phyloP scores from a whole-genome alignment of 2,888 invertebrate species.

The Nomada goodeniana region DNA sequence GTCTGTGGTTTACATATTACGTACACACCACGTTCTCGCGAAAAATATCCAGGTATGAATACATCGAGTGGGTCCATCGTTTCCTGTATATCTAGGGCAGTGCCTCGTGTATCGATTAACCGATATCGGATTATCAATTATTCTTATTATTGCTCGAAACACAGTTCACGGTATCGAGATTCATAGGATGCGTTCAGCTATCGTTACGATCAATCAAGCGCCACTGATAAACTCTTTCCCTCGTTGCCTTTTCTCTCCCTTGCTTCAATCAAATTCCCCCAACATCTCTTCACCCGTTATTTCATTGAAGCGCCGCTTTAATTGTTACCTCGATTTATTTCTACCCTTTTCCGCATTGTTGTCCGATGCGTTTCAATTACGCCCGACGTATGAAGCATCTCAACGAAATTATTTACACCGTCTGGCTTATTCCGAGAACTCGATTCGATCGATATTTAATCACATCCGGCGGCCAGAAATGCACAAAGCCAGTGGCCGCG shows the following conservation, averaged over 20 bases:
- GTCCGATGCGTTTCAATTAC: slow-evolving; percentile 1
- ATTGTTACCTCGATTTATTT: neutral
- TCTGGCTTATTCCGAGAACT: slow-evolving; percentile 5
- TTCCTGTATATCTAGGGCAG: neutral
- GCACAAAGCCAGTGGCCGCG: slow-evolving; percentile 8
- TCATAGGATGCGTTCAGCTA: slow-evolving; percentile 22
- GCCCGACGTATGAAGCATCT: neutral
- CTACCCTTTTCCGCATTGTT: neutral
- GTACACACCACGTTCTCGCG: slow-evolving; percentile 7
- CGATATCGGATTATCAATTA: slow-evolving; percentile 54
- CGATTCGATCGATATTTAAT: slow-evolving; percentile 51
- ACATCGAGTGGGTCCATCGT: slow-evolving; percentile 11
- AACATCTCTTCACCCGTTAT: too few species aligned
- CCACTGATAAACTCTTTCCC: slow-evolving; percentile 19
- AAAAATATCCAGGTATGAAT: slow-evolving; percentile 37
- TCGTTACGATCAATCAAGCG: slow-evolving; percentile 3
- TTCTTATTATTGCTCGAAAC: slow-evolving; percentile 20
- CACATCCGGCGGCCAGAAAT: slow-evolving; percentile 24
- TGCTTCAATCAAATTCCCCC: too few species aligned
- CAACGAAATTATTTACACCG: slow-evolving; percentile 49
- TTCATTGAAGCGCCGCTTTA: neutral
- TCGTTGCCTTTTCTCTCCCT: too few species aligned
- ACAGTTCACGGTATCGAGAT: slow-evolving; percentile 10
- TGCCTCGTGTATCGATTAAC: slow-evolving; percentile 37
- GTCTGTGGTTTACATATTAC: slow-evolving; percentile 15